Evolutionary conservation across 2,888 invertebrate genomes (phyloP).

Genomic region (Eilema depressum): DNA sequence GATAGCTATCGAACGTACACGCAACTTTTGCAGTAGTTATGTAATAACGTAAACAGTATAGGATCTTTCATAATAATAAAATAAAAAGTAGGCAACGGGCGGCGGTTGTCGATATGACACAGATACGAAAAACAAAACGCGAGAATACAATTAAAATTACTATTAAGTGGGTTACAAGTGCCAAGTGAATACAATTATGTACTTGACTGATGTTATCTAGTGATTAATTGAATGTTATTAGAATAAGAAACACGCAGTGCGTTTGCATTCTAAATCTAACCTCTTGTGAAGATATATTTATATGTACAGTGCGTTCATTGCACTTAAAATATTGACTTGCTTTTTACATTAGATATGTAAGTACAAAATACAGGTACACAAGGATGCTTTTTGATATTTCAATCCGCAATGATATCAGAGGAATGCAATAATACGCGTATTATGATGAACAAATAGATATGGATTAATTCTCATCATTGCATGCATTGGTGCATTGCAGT

Average conservation of each 20-base stretch:
- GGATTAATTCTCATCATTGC: too few species aligned
- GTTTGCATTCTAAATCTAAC: neutral
- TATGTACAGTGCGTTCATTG: neutral
- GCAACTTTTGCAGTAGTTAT: slow-evolving; percentile 37
- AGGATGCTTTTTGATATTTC: too few species aligned
- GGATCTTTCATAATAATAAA: slow-evolving; percentile 30
- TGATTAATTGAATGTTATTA: neutral
- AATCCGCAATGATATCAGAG: too few species aligned
- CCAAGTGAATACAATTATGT: slow-evolving; percentile 18
- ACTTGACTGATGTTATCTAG: slow-evolving; percentile 16
- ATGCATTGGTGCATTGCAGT: too few species aligned
- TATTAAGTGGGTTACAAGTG: slow-evolving; percentile 27
- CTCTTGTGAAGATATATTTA: neutral
- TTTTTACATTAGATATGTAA: neutral
- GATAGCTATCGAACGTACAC: slow-evolving; percentile 26
- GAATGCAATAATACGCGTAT: too few species aligned
- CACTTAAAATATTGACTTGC: neutral
- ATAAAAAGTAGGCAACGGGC: slow-evolving; percentile 11
- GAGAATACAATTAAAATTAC: slow-evolving; percentile 24
- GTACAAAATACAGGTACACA: too few species aligned
- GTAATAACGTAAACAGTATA: slow-evolving; percentile 32
- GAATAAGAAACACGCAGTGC: neutral
- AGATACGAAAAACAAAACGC: slow-evolving; percentile 21
- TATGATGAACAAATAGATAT: too few species aligned
- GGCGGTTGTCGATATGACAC: slow-evolving; percentile 21